These are phyloP conservation scores for Pedetes capensis DNA, from an alignment of 2,113 vertebrate genomes.

Conservation along the genomic window DNA sequence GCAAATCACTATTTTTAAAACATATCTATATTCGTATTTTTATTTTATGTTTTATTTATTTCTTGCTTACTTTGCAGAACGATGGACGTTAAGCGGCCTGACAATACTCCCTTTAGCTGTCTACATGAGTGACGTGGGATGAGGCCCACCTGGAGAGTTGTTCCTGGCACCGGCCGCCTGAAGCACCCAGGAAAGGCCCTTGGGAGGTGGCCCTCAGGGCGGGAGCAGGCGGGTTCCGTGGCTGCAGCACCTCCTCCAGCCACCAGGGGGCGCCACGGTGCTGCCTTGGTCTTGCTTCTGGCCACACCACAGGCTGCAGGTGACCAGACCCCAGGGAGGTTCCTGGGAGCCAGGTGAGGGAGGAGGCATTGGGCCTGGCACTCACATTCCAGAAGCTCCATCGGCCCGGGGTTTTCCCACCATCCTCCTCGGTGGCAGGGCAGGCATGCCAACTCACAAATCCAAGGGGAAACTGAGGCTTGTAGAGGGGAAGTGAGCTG, in stretches of 20 bases:
- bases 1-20: neutral
- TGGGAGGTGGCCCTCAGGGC: fast-evolving
- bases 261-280: conserved; percentile 62
- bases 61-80: neutral
- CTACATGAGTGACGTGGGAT: fast-evolving
- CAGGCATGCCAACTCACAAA: neutral
- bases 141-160: neutral
- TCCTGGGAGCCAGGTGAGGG: neutral
- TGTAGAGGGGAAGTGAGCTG: neutral
- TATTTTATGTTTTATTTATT: neutral
- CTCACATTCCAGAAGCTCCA: neutral
- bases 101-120: fast-evolving
- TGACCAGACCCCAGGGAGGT: neutral
- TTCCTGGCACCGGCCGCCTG: neutral
- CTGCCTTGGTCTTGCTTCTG: neutral
- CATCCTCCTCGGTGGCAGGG: neutral
- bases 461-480: neutral
- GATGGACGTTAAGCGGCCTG: neutral
- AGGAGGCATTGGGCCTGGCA: neutral
- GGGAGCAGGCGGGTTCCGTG: fast-evolving
- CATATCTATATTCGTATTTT: fast-evolving
- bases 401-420: neutral
- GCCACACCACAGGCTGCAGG: fast-evolving
- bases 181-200: neutral
- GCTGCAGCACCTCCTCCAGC: neutral